Evolutionary conservation across 1,140 invertebrate genomes (phyloP), one percentile per base, ranked within the genome.

Genomic region (Heliconius melpomene): DNA sequence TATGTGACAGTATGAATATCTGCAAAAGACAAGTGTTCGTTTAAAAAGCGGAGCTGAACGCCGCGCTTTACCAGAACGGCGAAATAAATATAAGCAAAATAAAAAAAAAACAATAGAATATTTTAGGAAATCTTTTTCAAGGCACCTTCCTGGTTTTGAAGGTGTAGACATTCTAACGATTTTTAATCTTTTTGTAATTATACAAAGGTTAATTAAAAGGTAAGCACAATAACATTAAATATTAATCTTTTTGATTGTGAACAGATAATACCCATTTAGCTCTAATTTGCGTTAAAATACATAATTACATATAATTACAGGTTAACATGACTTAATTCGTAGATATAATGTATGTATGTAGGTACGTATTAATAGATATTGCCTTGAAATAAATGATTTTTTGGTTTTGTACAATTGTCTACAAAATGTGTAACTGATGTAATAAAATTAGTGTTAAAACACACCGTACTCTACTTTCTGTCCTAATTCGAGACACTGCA

Each of bases 221-320:
- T 29, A 29, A 66, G 60, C 3, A 29, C 23, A 66, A 5, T 66
- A n/a, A 29, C 16, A 66, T 66, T 66, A 66, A 66, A 29, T 1
- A 29, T 66, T 29, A 16, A 29, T 66, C 11, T 66, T 16, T 66
- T 66, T 66, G 60, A 66, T 66, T 66, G 23, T 66, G 60, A 66
- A 16, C 60, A 66, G 60, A 66, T 66, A 66, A 66, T 3, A 29
- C 60, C 60, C 60, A 66, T 66, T 66, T 29, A 66, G 60, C 60
- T 66, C 60, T 66, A 66, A 66, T 66, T 66, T 66, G 60, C 26
- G 60, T 66, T 66, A 66, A 66, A 66, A 66, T 66, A 66, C 60
- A 29, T 66, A 66, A 66, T 66, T 66, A 66, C 60, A 66, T 66
- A 66, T 66, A 66, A 66, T 66, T 66, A 66, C 23, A 66, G 26